A percentile compares a stretch with the other conserved stretches of the same genome.
These are phyloP conservation scores for Pterobdella sp. DNA, from an alignment of 2,888 invertebrate species.

Conservation along the genomic window DNA sequence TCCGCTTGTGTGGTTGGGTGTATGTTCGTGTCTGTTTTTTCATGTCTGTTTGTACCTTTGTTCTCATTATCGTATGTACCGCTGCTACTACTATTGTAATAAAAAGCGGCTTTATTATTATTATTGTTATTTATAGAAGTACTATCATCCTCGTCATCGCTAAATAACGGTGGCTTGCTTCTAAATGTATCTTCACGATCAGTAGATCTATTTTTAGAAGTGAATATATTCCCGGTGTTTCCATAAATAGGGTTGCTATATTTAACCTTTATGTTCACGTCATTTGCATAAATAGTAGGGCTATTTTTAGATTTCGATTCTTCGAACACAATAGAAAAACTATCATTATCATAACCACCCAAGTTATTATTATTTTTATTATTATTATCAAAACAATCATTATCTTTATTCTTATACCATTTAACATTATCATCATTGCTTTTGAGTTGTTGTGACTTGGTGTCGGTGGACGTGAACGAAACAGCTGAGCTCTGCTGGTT, in stretches of 20 bases:
- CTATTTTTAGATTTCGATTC: too few species aligned
- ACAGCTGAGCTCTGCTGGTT: neutral
- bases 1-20: too few species aligned
- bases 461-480: neutral
- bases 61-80: neutral
- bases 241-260: neutral
- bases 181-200: too few species aligned
- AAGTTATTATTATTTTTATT: conserved; percentile 13
- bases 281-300: neutral
- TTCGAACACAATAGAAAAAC: conserved; percentile 8
- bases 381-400: conserved; percentile 10
- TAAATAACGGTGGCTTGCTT: too few species aligned
- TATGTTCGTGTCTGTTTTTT: too few species aligned
- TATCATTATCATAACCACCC: neutral
- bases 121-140: too few species aligned
- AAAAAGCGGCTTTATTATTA: neutral
- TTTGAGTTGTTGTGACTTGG: neutral
- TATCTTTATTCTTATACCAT: neutral
- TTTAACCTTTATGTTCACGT: neutral
- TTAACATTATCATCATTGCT: conserved; percentile 6
- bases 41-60: neutral
- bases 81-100: neutral
- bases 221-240: too few species aligned
- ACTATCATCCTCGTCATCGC: too few species aligned
- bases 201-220: too few species aligned